These are phyloP conservation scores for Carpatolechia fugitivella DNA, from an alignment of 2,888 invertebrate genomes.

Conservation along the genomic window DNA sequence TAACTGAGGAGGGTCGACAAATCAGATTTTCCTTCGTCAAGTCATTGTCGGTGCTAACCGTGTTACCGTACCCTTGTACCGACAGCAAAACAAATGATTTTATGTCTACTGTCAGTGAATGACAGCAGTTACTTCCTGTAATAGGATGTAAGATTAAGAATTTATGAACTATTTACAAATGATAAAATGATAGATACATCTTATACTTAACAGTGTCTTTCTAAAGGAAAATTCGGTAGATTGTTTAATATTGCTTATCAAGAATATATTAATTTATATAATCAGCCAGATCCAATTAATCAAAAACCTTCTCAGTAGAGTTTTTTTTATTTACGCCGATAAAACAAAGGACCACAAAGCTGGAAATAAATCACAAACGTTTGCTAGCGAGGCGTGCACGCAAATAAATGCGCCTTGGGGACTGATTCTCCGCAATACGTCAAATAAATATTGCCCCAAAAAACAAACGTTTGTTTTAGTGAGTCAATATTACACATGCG, in stretches of 20 bases:
- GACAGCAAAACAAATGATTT: slow-evolving; percentile 41
- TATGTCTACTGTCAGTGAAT: slow-evolving; percentile 5
- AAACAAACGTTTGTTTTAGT: slow-evolving; percentile 50
- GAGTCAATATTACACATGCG: slow-evolving; percentile 41
- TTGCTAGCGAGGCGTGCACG: slow-evolving; percentile 54
- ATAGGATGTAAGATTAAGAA: background rate
- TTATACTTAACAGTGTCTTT: too few species aligned
- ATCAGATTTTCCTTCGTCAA: slow-evolving; percentile 78
- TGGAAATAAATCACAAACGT: slow-evolving; percentile 55
- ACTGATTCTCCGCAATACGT: slow-evolving; percentile 62
- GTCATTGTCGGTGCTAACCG: slow-evolving; percentile 71
- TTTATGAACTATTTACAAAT: background rate
- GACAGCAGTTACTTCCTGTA: background rate
- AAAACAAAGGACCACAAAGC: background rate
- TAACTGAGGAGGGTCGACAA: slow-evolving; percentile 70
- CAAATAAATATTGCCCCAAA: slow-evolving; percentile 58
- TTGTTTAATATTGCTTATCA: too few species aligned
- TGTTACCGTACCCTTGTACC: slow-evolving; percentile 58
- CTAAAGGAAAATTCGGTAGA: too few species aligned
- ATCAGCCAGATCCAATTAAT: too few species aligned
- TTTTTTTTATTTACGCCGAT: background rate
- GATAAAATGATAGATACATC: background rate
- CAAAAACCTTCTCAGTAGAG: too few species aligned
- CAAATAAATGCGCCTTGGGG: slow-evolving; percentile 69
- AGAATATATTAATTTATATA: too few species aligned